A percentile compares a stretch with the other conserved stretches of the same genome.
phyloP scores from a whole-genome alignment of 2,888 invertebrate species.

The Teleogryllus oceanicus region DNA sequence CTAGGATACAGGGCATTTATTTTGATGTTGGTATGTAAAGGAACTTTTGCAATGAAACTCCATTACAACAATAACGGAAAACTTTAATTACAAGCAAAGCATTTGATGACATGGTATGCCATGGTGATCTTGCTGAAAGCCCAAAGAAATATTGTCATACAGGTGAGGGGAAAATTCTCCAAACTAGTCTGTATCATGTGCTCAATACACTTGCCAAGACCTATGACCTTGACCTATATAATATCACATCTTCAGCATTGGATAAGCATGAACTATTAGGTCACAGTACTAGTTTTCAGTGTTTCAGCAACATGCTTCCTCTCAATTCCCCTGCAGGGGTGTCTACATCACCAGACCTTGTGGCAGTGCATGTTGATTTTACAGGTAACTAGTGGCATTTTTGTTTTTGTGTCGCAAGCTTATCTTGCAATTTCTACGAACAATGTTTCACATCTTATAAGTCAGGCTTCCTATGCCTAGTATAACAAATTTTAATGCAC shows the following conservation, averaged over 20 bases:
- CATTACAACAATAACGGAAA: background rate
- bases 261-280: background rate
- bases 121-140: background rate
- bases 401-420: too few relatives aligned
- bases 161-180: background rate
- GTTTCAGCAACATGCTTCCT: too few relatives aligned
- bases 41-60: background rate
- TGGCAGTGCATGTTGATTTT: too few relatives aligned
- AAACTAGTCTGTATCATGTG: background rate
- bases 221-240: background rate
- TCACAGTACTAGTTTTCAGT: too few relatives aligned
- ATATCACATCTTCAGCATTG: background rate
- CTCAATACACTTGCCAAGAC: slow-evolving; percentile 4
- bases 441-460: too few relatives aligned
- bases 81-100: slow-evolving; percentile 18
- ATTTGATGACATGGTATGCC: slow-evolving; percentile 1
- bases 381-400: too few relatives aligned
- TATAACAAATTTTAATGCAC: too few relatives aligned
- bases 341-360: too few relatives aligned
- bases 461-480: too few relatives aligned
- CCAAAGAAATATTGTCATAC: slow-evolving; percentile 9
- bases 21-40: background rate
- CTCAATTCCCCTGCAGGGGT: too few relatives aligned
- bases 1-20: background rate
- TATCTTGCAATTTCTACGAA: too few relatives aligned